Evolutionary conservation across 2,888 invertebrate genomes (phyloP), one percentile per base, ranked within the genome.

Genomic region (Pomacea canaliculata): DNA sequence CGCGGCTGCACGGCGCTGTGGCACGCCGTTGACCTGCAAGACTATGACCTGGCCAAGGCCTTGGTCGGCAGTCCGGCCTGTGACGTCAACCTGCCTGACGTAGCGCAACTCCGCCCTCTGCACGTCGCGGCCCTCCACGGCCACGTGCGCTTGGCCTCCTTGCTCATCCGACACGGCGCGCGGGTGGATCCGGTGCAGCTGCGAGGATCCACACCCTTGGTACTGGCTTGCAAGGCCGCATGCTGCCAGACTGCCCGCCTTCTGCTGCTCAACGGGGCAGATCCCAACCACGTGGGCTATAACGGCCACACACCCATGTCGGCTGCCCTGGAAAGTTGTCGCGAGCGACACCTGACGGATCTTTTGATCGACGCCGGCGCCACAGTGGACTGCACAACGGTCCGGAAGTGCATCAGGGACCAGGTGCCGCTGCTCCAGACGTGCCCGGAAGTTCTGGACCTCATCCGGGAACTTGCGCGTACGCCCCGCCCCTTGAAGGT

Each of bases 101-200:
- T 78, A n/a, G 83, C 85, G 46, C 78, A 80, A 70, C 80, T 87
- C 59, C 81, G 84, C n/a, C 86, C 86, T 0, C 79, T 87, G 19
- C 87, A 87, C 75, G 85, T 87, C 46, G 85, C 87, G 10, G 83
- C 86, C 0, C 84, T 86, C 80, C 85, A 85, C 76, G 85, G 84
- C 13, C 85, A 85, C 79, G 81, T 81, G 5, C 83, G 81, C 76
- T 83, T 86, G 62, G 82, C 82, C 46, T 84, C 86, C 19, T 77
- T 84, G 60, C 79, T 86, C 27, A 81, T 86, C 8, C 80, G 83
- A 12, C 80, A 83, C 51, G 86, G 85, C 10, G 86, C 87, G 8
- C 76, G 81, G 66, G 82, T 87, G 8, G 87, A 87, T 75, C 81
- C 79, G 19, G 78, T 83, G 0, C 86, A 86, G 78, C 76, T 86